A percentile compares a stretch with the other conserved stretches of the same genome.
phyloP scores from a whole-genome alignment of 2,797 vertebrate species.

The Rhinophrynus dorsalis region DNA sequence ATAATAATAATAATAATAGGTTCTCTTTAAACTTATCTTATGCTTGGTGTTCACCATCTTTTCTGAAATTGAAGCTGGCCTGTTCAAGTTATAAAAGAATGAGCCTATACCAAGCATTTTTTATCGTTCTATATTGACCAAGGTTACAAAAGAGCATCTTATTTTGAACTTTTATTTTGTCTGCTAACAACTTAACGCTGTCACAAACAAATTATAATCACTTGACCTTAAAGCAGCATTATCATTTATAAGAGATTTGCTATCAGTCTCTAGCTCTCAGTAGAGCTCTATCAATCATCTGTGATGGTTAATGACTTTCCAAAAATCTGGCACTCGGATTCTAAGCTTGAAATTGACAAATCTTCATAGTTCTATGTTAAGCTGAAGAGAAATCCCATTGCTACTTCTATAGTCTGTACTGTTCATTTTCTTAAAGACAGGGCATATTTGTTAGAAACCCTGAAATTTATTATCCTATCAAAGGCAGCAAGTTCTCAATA shows the following conservation, averaged over 20 bases:
- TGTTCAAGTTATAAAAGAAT: too few species aligned
- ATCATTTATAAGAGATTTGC: constrained; percentile 40
- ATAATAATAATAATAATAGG: too few species aligned
- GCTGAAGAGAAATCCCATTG: constrained; percentile 30
- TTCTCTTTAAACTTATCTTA: too few species aligned
- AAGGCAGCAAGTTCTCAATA: constrained; percentile 32
- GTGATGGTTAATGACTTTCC: constrained; percentile 43
- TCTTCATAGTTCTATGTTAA: constrained; percentile 49
- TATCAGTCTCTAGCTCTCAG: constrained; percentile 23
- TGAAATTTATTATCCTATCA: constrained; percentile 41
- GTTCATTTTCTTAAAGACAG: constrained; percentile 43
- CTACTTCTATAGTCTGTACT: constrained; percentile 34
- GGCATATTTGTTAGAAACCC: constrained; percentile 38
- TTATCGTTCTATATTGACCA: too few species aligned
- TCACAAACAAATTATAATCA: constrained; percentile 44
- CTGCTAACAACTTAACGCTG: constrained; percentile 36
- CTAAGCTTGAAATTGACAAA: constrained; percentile 45
- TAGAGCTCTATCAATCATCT: constrained; percentile 41
- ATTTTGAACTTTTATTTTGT: constrained; percentile 30
- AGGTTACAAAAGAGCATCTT: constrained; percentile 9
- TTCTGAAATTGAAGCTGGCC: too few species aligned
- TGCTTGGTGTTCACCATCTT: too few species aligned
- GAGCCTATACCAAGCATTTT: too few species aligned
- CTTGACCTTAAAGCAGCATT: constrained; percentile 47
- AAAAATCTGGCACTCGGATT: constrained; percentile 44